phyloP scores from a whole-genome alignment of 2,797 vertebrate species.

The Eidolon dupreanum region DNA sequence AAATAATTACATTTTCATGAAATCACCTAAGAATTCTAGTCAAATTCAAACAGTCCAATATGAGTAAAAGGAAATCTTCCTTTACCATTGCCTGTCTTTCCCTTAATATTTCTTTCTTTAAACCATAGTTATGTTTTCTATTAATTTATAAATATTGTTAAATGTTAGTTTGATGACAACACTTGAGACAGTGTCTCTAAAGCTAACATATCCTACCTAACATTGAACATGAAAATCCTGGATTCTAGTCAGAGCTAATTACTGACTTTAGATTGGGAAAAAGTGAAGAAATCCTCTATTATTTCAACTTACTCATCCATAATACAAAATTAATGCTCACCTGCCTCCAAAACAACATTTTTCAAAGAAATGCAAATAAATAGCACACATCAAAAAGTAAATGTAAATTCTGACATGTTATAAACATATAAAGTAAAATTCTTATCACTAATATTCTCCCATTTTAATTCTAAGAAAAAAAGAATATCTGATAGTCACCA shows the following conservation, averaged over 20 bases:
- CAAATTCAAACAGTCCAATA: neutral
- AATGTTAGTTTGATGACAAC: neutral
- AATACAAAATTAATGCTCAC: neutral
- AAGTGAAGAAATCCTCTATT: neutral
- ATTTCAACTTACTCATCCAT: neutral
- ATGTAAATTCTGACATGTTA: neutral
- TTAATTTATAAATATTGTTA: neutral
- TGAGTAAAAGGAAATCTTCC: neutral
- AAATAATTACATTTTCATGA: neutral
- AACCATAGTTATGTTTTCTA: neutral
- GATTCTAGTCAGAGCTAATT: neutral
- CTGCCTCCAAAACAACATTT: neutral
- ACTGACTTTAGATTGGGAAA: neutral
- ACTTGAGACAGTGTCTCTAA: neutral
- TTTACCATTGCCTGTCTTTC: neutral
- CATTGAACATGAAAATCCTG: neutral
- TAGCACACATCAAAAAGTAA: neutral
- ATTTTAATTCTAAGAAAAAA: neutral
- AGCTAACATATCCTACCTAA: accelerated
- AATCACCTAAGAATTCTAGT: neutral
- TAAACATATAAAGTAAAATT: neutral
- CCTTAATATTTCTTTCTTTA: neutral
- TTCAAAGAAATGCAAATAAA: neutral
- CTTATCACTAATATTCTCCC: neutral
- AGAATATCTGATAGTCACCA: neutral